Evolutionary conservation across 2,797 vertebrate species (phyloP), one percentile per base, ranked within the genome.

Genomic region (Enteromius thamalakanensis): DNA sequence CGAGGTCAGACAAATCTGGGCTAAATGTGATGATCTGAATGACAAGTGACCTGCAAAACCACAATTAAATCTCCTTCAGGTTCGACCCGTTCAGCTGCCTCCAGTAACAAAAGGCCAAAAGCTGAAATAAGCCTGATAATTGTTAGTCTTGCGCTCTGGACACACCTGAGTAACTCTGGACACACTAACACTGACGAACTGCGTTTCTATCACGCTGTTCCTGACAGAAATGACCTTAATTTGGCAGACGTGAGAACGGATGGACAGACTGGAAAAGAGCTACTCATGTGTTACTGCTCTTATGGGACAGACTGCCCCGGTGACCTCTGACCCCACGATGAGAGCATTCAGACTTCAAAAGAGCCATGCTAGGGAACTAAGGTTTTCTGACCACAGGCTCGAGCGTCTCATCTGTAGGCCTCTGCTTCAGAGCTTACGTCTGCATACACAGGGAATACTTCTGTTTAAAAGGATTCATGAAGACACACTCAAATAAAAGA

Each of bases 271-370:
- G 65, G 62, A 49, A 85, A 45, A 49, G 15, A 82, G 58, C 21
- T 49, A 51, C 75, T 60, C 23, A 53, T 72, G 58, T 40, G 76
- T 70, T 74, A 42, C 67, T 58, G 49, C 40, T 83, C 64, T 76
- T 64, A 11, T 5, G 14, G 26, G 49, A 80, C 45, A 75, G 51
- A 29, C 64, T 58, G 49, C 49, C 69, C 76, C 32, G 51, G 32
- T 64, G 45, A 84, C 79, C 83, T 79, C 26, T 82, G 75, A 82
- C 76, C 82, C 14, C 7, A 3, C 0, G 1, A 81, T 94, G 94
- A 93, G 92, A 93, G 92, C 92, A 92, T 93, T 94, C 94, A 90
- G 93, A 92, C 91, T 92, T 93, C 87, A 90, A 91, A 92, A 87
- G 64, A 51, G 80, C 88, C 91, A 32, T 32, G 85, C 89, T 90